Percentiles rank a stretch among this genome's conserved stretches.
These are phyloP conservation scores for Solenodon paradoxus DNA, from an alignment of 2,113 vertebrate genomes.

Conservation along the genomic window DNA sequence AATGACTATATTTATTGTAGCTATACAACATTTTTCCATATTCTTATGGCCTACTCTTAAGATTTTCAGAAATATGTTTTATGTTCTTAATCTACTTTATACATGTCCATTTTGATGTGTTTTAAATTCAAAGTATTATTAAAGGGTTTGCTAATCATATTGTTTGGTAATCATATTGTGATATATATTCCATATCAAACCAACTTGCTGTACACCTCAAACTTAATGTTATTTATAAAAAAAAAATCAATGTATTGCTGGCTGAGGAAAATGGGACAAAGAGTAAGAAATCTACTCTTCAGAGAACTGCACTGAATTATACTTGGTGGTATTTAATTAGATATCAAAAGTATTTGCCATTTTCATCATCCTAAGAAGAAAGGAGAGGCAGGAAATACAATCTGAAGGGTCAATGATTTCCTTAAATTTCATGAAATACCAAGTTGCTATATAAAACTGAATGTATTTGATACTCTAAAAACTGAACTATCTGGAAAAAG, in stretches of 20 bases:
- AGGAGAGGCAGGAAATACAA: slow-evolving; percentile 46
- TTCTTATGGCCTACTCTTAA: not conserved
- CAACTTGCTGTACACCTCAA: not conserved
- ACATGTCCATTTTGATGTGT: not conserved
- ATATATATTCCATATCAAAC: not conserved
- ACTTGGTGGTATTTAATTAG: slow-evolving; percentile 17
- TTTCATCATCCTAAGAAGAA: slow-evolving; percentile 11
- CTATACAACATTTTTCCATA: not conserved
- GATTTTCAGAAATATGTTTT: not conserved
- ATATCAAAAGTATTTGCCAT: not conserved
- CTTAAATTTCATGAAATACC: slow-evolving; percentile 61
- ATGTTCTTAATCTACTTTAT: not conserved
- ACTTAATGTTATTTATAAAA: not conserved
- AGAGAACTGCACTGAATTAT: slow-evolving; percentile 7
- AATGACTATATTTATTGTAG: not conserved
- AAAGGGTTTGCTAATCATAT: not conserved
- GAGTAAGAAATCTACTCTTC: not conserved
- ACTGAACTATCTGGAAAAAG: slow-evolving; percentile 58
- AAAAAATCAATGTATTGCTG: not conserved
- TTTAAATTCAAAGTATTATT: not conserved
- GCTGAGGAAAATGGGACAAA: not conserved
- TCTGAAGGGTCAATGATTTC: slow-evolving; percentile 61
- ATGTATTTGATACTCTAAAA: slow-evolving; percentile 63
- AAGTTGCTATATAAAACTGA: slow-evolving; percentile 70
- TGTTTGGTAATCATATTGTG: not conserved